Evolutionary conservation across 1,140 invertebrate species (phyloP).

Genomic region (Drosophila navojoa): DNA sequence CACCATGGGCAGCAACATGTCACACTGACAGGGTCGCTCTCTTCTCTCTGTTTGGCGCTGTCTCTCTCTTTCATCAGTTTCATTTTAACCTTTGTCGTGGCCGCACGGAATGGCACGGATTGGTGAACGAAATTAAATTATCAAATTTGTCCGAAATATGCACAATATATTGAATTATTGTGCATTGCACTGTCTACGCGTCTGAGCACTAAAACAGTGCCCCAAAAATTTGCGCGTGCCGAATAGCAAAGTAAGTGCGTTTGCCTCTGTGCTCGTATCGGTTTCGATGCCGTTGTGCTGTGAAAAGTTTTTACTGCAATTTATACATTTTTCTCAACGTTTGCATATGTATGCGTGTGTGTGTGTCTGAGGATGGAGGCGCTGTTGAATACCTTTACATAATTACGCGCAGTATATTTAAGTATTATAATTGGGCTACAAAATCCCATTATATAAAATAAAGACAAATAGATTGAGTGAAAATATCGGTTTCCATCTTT

Average conservation of each 20-base stretch:
- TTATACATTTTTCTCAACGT: conserved; percentile 76
- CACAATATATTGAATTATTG: conserved; percentile 67
- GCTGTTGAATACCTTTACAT: conserved; percentile 79
- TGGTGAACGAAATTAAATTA: conserved; percentile 37
- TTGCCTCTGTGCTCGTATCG: conserved; percentile 35
- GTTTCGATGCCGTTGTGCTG: conserved; percentile 43
- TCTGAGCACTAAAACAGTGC: conserved; percentile 14
- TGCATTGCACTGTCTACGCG: conserved; percentile 50
- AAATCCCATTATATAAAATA: conserved; percentile 63
- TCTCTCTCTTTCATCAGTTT: conserved; percentile 53
- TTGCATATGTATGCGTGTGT: conserved; percentile 41
- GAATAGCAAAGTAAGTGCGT: conserved; percentile 46
- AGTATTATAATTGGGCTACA: conserved; percentile 12
- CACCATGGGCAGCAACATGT: conserved; percentile 27
- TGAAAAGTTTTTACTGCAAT: conserved; percentile 80
- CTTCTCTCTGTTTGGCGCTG: conserved; percentile 27
- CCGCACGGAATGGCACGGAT: conserved; percentile 51
- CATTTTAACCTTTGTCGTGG: conserved; percentile 55
- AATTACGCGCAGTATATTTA: conserved; percentile 51
- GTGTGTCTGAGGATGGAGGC: conserved; percentile 37
- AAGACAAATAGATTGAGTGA: conserved; percentile 32
- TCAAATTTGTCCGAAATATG: conserved; percentile 60
- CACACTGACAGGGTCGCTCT: conserved; percentile 34
- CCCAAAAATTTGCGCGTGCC: conserved; percentile 19
- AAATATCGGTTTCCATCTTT: conserved; percentile 70